phyloP scores from a whole-genome alignment of 2,888 invertebrate genomes.

The Scaptomyza reducta region DNA sequence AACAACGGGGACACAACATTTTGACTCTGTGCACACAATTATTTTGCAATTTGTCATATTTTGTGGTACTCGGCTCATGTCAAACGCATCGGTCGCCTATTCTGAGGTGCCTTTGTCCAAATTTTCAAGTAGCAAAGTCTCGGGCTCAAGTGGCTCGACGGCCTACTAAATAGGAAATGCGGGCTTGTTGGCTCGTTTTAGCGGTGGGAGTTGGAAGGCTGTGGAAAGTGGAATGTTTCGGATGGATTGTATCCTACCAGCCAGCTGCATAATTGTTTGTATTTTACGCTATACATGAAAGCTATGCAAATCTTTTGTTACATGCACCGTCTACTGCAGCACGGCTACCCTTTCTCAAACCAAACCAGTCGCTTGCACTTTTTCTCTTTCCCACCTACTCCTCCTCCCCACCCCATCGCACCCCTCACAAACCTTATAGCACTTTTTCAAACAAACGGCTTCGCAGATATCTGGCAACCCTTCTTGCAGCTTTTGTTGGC shows the following conservation, averaged over 20 bases:
- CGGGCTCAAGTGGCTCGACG: slow-evolving; percentile 73
- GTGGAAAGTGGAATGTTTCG: background rate
- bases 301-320: slow-evolving; percentile 80
- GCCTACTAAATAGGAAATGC: slow-evolving; percentile 69
- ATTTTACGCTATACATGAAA: slow-evolving; percentile 81
- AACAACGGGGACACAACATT: slow-evolving; percentile 53
- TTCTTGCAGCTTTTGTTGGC: slow-evolving; percentile 70
- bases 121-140: slow-evolving; percentile 74
- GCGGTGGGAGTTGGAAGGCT: background rate
- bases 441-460: background rate
- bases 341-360: slow-evolving; percentile 31
- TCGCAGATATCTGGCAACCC: slow-evolving; percentile 45
- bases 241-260: slow-evolving; percentile 39
- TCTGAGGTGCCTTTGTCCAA: slow-evolving; percentile 61
- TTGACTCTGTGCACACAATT: slow-evolving; percentile 74
- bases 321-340: slow-evolving; percentile 72
- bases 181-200: slow-evolving; percentile 21
- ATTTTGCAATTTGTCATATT: slow-evolving; percentile 79
- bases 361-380: slow-evolving; percentile 8
- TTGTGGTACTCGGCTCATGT: slow-evolving; percentile 55
- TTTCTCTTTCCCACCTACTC: too few species aligned
- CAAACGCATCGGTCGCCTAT: slow-evolving; percentile 21
- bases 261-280: slow-evolving; percentile 78
- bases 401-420: background rate
- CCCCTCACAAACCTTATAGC: background rate